Base-by-base conservation (phyloP, 2,888 invertebrate species). In the Yponomeuta evonymella region DNA sequence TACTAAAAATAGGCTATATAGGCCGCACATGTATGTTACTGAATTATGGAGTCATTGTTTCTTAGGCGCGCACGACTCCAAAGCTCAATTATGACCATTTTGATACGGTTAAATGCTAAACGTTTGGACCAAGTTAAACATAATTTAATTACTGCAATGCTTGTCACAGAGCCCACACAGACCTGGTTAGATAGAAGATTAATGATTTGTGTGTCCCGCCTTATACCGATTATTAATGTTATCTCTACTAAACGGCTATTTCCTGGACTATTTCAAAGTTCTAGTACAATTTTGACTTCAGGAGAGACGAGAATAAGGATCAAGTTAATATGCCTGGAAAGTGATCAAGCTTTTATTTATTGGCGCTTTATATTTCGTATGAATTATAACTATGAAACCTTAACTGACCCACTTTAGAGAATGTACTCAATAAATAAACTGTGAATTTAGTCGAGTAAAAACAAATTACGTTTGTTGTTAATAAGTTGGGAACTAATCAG, bases 121-220 rank as follows among this genome's bases (percentile, higher is more conserved):
- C 79, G 79, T 79, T 77, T 78, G 75, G 73, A 75, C 81, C 80
- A 83, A 82, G 81, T 83, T 83, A 82, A 84, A 84, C 81, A 81
- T 87, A 86, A 90, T 90, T 89, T 89, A 90, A 91, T 90, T 88
- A 88, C 85, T 79, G 81, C 82, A 84, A 76, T 79, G 79, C 84
- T 83, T 88, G 87, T 88, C 86, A 77, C 78, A 80, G 79, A 79
- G 85, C 90, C 89, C 90, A 90, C 90, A 88, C 89, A 81, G 82
- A 78, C 81, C 85, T 83, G 82, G 84, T 87, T 87, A 85, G 83
- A 29, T 83, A 83, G 80, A 88, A 86, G 86, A 89, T 88, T 88
- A 88, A 90, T 90, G 85, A 82, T 83, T 83, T 79, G 78, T 78
- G 76, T 78, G 78, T n/a, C n/a, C 62, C 63, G 70, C 58, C 33